A percentile compares a stretch with the other conserved stretches of the same genome.
phyloP scores from a whole-genome alignment of 1,140 invertebrate species.

The Uloborus diversus region DNA sequence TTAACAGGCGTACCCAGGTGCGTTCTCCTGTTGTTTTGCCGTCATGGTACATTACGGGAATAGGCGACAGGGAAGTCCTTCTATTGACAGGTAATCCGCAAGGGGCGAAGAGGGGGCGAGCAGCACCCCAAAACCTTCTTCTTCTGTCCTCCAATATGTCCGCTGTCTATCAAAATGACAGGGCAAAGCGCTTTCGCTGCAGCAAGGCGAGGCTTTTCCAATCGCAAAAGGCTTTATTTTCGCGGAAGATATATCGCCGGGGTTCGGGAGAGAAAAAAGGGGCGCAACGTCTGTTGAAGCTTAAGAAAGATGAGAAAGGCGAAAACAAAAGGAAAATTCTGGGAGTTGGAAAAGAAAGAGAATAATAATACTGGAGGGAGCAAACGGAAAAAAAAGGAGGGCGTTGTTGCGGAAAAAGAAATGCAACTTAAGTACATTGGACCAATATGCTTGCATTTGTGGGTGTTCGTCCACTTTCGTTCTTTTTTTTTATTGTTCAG shows the following conservation, averaged over 20 bases:
- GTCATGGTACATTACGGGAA: conserved; percentile 50
- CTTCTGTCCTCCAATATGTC: conserved; percentile 56
- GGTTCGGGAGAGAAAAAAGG: conserved; percentile 16
- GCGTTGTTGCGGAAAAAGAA: conserved; percentile 10
- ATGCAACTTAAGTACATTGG: conserved; percentile 26
- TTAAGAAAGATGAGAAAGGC: conserved; percentile 6
- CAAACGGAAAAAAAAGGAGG: not conserved
- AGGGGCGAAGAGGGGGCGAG: not conserved
- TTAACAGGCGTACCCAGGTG: conserved; percentile 46
- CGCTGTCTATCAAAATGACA: conserved; percentile 55
- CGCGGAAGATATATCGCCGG: conserved; percentile 38
- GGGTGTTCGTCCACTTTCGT: conserved; percentile 31
- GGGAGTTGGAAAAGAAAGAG: not conserved
- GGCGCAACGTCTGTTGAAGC: not conserved
- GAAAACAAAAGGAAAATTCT: not conserved
- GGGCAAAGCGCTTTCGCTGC: conserved; percentile 18
- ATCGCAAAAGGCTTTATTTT: conserved; percentile 39
- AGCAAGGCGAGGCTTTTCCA: conserved; percentile 6
- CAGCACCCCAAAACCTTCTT: not conserved
- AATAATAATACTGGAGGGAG: not conserved
- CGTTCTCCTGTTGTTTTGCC: conserved; percentile 35
- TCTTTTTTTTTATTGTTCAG: conserved; percentile 33
- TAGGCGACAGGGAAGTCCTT: conserved; percentile 31
- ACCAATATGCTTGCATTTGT: conserved; percentile 22
- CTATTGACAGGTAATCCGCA: conserved; percentile 54